A percentile compares a stretch with the other conserved stretches of the same genome.
These are phyloP conservation scores for Gymnocheta viridis DNA, from an alignment of 2,888 invertebrate species.

Conservation along the genomic window DNA sequence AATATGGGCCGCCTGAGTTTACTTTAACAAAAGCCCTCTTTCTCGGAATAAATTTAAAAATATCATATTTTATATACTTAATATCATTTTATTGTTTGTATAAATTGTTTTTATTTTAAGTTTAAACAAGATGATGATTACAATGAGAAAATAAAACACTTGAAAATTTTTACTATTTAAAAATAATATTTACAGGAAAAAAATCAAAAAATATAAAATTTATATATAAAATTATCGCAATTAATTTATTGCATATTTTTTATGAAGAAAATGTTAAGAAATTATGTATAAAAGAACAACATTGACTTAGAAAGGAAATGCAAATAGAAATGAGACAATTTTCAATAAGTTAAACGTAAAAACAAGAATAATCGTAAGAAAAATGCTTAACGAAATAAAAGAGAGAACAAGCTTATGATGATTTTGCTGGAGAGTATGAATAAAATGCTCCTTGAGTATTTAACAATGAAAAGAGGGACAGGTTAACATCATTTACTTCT, in stretches of 20 bases:
- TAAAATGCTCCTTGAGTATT: conserved; percentile 66
- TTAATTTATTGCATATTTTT: conserved; percentile 10
- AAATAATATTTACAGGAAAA: conserved; percentile 78
- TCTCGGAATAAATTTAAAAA: background rate
- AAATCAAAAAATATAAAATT: conserved; percentile 46
- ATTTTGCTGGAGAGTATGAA: conserved; percentile 24
- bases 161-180: conserved; percentile 77
- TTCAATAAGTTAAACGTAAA: conserved; percentile 47
- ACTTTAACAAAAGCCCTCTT: background rate
- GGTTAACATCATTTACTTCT: conserved; percentile 74
- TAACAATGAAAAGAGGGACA: conserved; percentile 13
- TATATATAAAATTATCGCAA: conserved; percentile 18
- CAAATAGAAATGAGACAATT: background rate
- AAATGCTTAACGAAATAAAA: background rate
- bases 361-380: background rate
- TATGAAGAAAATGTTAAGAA: conserved; percentile 30
- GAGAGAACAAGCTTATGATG: background rate
- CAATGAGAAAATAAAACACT: conserved; percentile 55
- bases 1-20: too few relatives aligned
- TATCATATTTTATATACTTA: conserved; percentile 8
- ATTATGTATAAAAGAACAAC: conserved; percentile 20
- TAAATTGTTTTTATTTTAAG: conserved; percentile 41
- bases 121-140: conserved; percentile 54
- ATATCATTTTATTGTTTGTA: conserved; percentile 50
- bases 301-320: conserved; percentile 68